A percentile compares a stretch with the other conserved stretches of the same genome.
phyloP scores from a whole-genome alignment of 2,888 invertebrate genomes.

The Heliconius ethilla region DNA sequence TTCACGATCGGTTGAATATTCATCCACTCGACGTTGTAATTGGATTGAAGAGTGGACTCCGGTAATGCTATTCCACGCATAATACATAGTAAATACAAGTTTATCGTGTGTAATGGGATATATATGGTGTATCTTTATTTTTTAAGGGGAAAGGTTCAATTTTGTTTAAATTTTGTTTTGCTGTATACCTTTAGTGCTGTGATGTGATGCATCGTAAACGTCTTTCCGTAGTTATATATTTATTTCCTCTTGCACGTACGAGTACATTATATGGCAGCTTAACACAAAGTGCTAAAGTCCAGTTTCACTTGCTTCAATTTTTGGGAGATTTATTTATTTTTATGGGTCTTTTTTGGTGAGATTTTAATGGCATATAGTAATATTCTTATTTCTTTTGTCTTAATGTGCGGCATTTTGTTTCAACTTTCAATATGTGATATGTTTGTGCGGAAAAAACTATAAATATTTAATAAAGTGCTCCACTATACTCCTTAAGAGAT shows the following conservation, averaged over 20 bases:
- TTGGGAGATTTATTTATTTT: background rate
- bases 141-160: constrained; percentile 19
- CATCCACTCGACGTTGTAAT: constrained; percentile 69
- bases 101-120: constrained; percentile 18
- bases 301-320: background rate
- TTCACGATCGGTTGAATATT: constrained; percentile 70
- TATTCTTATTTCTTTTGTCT: background rate
- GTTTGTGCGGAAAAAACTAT: background rate
- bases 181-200: background rate
- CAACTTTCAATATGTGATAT: background rate
- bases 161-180: background rate
- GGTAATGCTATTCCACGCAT: constrained; percentile 53
- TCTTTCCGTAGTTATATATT: constrained; percentile 19
- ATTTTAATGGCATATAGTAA: background rate
- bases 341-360: background rate
- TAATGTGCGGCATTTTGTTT: too few species aligned
- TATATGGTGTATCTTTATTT: constrained; percentile 20
- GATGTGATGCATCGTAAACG: constrained; percentile 25
- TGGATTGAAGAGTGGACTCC: constrained; percentile 63
- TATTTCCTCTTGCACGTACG: background rate
- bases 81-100: constrained; percentile 48
- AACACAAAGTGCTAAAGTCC: constrained; percentile 2
- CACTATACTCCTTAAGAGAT: too few species aligned
- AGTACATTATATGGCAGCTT: background rate
- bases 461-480: too few species aligned